Evolutionary conservation across 1,140 invertebrate species (phyloP), one percentile per base, ranked within the genome.

Genomic region (Drosophila kohkoa): DNA sequence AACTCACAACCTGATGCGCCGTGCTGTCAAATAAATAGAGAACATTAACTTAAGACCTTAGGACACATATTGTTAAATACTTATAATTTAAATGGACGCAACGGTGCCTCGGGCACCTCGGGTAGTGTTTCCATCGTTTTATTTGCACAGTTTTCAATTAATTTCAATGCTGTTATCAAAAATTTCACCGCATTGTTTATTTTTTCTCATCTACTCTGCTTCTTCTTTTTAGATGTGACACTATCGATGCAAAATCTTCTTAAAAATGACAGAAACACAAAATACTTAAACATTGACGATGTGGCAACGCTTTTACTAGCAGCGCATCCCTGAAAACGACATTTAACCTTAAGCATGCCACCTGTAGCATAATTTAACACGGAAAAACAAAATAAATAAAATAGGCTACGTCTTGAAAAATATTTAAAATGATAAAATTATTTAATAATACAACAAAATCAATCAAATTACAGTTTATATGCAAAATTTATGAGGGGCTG

Each of bases 1-100:
- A 95, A 92, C 98, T 98, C 1, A 99, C 93, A 78, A 98, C 96
- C 94, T 99, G 98, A 94, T 99, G 98, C 78, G 97, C 97, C 96
- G 90, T 92, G 70, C 75, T 83, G 58, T 43, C 2, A 10, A 45
- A 43, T 35, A 7, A 58, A 55, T 62, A 62, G 43, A 70, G 65
- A 60, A 45, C 2, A 64, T 80, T 73, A 81, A 55, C 69, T 52
- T 41, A 7, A 13, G 20, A 25, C 11, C 51, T 20, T 5, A 11
- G 5, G 1, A 1, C 1, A 5, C 2, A 0, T 5, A 2, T 0
- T 0, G 0, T 1, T 20, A 13, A 41, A 95, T 95, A 96, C 96
- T 96, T 96, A 96, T 96, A 97, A 94, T 96, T 97, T 97, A 92
- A 95, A 97, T 48, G 96, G 96, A 54, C 96, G 94, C 35, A 72